These are phyloP conservation scores for Pygoscelis adeliae DNA, from an alignment of 2,113 vertebrate species.

Conservation along the genomic window DNA sequence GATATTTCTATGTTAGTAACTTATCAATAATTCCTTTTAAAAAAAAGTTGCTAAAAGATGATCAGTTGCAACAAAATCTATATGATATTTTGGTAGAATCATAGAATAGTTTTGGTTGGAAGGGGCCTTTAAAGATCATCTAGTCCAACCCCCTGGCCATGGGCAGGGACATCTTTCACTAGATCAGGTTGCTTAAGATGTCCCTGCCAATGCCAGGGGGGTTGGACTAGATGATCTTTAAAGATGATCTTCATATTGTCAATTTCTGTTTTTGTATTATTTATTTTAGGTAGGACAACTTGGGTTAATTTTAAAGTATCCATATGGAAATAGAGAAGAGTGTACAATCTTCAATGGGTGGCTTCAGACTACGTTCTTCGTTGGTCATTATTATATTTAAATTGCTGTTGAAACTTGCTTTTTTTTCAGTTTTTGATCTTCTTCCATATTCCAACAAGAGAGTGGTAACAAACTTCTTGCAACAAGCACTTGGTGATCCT, in stretches of 20 bases:
- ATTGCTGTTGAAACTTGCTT: neutral
- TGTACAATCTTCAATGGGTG: neutral
- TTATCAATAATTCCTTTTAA: neutral
- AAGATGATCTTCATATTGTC: neutral
- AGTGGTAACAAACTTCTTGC: constrained; percentile 79
- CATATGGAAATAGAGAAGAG: neutral
- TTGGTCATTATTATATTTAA: neutral
- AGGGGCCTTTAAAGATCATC: neutral
- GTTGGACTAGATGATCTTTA: neutral
- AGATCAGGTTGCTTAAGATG: neutral
- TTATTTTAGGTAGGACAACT: neutral
- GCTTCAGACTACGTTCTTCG: neutral
- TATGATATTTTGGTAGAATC: neutral
- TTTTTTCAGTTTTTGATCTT: constrained; percentile 89
- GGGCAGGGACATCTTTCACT: neutral
- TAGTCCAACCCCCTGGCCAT: neutral
- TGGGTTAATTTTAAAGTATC: neutral
- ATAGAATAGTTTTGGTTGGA: neutral
- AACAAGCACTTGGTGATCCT: constrained; percentile 83
- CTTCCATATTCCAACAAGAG: constrained; percentile 85
- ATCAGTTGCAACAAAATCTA: neutral
- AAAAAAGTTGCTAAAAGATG: neutral
- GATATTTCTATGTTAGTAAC: neutral
- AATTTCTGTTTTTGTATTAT: neutral
- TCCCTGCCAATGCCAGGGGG: neutral